phyloP scores from a whole-genome alignment of 2,888 invertebrate species.

The Andrena flavipes region DNA sequence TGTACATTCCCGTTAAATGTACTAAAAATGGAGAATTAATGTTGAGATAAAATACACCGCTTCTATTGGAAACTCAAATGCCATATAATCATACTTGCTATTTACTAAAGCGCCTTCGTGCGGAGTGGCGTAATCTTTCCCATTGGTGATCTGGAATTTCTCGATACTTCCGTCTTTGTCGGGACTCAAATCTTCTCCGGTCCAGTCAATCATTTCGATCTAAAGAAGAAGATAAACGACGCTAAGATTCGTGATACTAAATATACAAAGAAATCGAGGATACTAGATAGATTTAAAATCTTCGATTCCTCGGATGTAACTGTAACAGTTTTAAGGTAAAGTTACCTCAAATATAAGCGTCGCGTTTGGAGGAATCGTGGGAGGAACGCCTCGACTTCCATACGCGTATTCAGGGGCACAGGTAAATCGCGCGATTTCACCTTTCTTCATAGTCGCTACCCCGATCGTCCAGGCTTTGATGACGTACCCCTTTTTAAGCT shows the following conservation, averaged over 20 bases:
- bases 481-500: conserved; percentile 93
- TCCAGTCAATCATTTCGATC: conserved; percentile 95
- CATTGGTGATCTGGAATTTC: conserved; percentile 89
- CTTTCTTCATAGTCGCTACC: conserved; percentile 96
- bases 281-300: background rate
- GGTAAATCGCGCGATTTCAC: conserved; percentile 93
- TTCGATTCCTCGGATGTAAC: background rate
- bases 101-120: conserved; percentile 94
- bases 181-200: conserved; percentile 95
- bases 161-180: conserved; percentile 94
- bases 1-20: conserved; percentile 89
- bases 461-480: conserved; percentile 98
- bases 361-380: conserved; percentile 94
- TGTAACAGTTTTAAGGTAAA: background rate
- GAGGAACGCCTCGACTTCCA: conserved; percentile 92
- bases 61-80: background rate
- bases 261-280: background rate
- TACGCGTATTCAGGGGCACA: conserved; percentile 97
- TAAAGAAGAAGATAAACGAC: conserved; percentile 81
- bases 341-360: conserved; percentile 94
- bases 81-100: conserved; percentile 86
- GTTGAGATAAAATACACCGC: background rate
- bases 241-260: background rate
- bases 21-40: conserved; percentile 86
- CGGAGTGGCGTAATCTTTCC: conserved; percentile 90